Conservation (phyloP, 2,113 vertebrate genomes). For the Lophochroa leadbeateri region DNA sequence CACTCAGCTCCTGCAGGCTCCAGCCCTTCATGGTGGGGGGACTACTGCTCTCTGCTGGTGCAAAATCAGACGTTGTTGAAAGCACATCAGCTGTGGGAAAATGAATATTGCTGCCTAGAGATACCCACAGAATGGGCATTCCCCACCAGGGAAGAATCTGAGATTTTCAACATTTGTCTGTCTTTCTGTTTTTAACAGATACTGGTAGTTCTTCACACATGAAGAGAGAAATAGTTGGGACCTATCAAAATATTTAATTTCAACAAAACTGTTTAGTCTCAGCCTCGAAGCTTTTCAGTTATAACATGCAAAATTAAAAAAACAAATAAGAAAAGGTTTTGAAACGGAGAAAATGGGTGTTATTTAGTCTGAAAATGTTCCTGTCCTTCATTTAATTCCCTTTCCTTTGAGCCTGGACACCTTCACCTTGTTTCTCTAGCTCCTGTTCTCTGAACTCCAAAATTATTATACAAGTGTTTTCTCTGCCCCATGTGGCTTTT, state of each 20-base stretch:
- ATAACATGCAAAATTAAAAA: not conserved
- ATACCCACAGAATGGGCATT: not conserved
- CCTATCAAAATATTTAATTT: not conserved
- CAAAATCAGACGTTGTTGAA: not conserved
- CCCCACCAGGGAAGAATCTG: not conserved
- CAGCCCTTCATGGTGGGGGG: not conserved
- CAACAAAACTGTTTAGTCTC: not conserved
- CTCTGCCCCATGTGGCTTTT: not conserved
- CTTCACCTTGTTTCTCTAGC: not conserved
- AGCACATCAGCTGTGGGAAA: not conserved
- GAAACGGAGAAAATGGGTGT: not conserved
- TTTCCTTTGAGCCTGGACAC: not conserved
- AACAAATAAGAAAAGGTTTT: not conserved
- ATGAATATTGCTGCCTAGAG: not conserved
- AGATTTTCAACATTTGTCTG: not conserved
- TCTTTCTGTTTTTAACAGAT: not conserved
- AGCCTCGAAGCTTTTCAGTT: not conserved
- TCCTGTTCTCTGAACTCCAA: not conserved
- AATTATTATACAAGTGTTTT: not conserved
- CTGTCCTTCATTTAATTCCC: not conserved
- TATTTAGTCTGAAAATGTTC: not conserved
- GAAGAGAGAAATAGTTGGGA: not conserved
- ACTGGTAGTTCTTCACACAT: not conserved
- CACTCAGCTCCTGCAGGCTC: not conserved
- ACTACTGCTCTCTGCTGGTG: constrained; percentile 30